A percentile compares a stretch with the other conserved stretches of the same genome.
These are phyloP conservation scores for Pteropus rufus DNA, from an alignment of 2,797 vertebrate species.

Conservation along the genomic window DNA sequence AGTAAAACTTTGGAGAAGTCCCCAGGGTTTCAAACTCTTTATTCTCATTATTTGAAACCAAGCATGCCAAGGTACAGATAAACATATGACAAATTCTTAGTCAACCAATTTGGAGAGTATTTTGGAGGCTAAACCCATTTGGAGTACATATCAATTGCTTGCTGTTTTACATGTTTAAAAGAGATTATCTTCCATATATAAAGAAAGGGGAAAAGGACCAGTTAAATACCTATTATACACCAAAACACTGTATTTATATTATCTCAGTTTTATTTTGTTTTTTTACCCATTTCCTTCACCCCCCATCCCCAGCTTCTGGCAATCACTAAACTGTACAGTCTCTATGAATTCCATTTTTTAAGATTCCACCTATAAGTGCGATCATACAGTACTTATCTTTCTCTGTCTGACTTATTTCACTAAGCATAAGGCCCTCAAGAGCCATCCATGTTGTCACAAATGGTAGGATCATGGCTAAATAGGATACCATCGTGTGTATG, in stretches of 20 bases:
- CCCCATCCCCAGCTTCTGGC: background rate
- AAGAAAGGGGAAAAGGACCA: background rate
- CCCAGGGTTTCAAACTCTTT: background rate
- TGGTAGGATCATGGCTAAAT: background rate
- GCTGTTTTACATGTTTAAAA: background rate
- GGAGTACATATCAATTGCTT: background rate
- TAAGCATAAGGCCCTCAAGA: background rate
- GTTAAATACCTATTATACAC: background rate
- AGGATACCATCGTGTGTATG: background rate
- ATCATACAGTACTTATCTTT: background rate
- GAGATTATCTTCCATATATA: background rate
- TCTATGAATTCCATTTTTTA: background rate
- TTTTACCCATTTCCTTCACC: background rate
- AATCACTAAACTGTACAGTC: background rate
- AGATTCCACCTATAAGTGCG: background rate
- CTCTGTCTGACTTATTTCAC: background rate
- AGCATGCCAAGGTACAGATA: background rate
- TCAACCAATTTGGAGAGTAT: background rate
- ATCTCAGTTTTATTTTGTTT: background rate
- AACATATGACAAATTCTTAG: background rate
- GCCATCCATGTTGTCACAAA: background rate
- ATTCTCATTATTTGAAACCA: conserved; percentile 24
- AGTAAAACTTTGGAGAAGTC: background rate
- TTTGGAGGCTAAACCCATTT: background rate
- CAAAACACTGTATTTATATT: background rate